phyloP scores from a whole-genome alignment of 1,140 invertebrate species.

The Drosophila varians region DNA sequence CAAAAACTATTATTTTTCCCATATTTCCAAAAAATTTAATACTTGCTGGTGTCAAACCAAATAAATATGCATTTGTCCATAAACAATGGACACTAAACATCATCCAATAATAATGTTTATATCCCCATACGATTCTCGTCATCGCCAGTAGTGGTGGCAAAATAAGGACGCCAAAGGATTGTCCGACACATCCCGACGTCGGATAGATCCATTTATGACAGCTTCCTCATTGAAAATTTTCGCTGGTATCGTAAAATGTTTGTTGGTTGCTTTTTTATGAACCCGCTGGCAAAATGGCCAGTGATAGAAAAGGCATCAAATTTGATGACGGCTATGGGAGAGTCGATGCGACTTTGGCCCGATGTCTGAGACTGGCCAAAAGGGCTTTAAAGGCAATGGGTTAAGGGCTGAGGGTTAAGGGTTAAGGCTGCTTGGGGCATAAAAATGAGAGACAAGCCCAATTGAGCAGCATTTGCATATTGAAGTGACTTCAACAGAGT shows the following conservation, averaged over 20 bases:
- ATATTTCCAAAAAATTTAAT: too few relatives aligned
- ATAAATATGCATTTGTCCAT: constrained; percentile 20
- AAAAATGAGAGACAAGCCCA: constrained; percentile 69
- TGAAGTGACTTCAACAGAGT: constrained; percentile 65
- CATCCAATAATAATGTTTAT: constrained; percentile 24
- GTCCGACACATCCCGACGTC: constrained; percentile 28
- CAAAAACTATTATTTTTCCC: too few relatives aligned
- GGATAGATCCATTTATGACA: constrained; percentile 58
- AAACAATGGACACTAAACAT: constrained; percentile 35
- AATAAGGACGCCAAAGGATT: constrained; percentile 1
- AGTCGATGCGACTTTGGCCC: constrained; percentile 38
- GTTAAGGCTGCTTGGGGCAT: constrained; percentile 32
- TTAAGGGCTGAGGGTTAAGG: too few relatives aligned
- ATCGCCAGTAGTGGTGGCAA: not conserved
- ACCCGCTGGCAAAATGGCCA: constrained; percentile 72
- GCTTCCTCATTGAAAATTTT: constrained; percentile 27
- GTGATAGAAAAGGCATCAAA: constrained; percentile 75
- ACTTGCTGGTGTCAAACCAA: not conserved
- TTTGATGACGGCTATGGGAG: constrained; percentile 55
- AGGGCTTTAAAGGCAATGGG: constrained; percentile 58
- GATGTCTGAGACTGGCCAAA: constrained; percentile 19
- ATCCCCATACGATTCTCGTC: constrained; percentile 1
- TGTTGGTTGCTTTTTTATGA: constrained; percentile 59
- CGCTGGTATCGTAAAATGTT: constrained; percentile 65
- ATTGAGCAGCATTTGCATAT: constrained; percentile 80